Conservation (phyloP, 2,888 invertebrate species). For the Mythimna impura region DNA sequence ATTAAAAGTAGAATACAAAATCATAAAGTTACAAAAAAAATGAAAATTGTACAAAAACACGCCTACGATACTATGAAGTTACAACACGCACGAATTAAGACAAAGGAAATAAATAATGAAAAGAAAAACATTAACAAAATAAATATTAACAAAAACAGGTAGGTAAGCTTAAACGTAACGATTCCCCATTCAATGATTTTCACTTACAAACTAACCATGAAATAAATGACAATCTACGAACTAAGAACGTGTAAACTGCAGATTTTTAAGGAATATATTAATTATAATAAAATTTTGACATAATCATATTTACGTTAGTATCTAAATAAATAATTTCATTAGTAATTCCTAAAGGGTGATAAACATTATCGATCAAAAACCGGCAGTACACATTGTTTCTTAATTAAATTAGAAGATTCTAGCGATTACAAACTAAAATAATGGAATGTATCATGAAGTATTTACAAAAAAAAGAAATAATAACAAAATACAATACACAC, state of each 20-base stretch:
- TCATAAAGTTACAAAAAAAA: constrained; percentile 70
- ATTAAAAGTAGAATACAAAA: constrained; percentile 68
- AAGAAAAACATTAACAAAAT: constrained; percentile 86
- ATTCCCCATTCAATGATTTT: constrained; percentile 84
- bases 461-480: constrained; percentile 68
- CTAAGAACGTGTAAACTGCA: constrained; percentile 48
- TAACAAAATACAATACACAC: constrained; percentile 66
- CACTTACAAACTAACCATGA: constrained; percentile 64
- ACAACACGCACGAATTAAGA: constrained; percentile 81
- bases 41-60: constrained; percentile 75
- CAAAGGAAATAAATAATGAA: constrained; percentile 76
- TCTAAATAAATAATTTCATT: constrained; percentile 62
- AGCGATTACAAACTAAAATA: constrained; percentile 64
- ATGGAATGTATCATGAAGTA: constrained; percentile 81
- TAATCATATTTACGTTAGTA: constrained; percentile 41
- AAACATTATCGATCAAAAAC: constrained; percentile 56
- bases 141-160: constrained; percentile 86
- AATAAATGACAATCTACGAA: constrained; percentile 43
- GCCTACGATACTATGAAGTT: constrained; percentile 66
- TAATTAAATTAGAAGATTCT: constrained; percentile 33
- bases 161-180: constrained; percentile 89
- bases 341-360: constrained; percentile 38
- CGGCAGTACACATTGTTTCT: constrained; percentile 46
- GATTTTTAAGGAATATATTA: constrained; percentile 56
- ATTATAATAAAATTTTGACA: constrained; percentile 54